phyloP scores from a whole-genome alignment of 2,113 vertebrate genomes.

The Oryzias celebensis region DNA sequence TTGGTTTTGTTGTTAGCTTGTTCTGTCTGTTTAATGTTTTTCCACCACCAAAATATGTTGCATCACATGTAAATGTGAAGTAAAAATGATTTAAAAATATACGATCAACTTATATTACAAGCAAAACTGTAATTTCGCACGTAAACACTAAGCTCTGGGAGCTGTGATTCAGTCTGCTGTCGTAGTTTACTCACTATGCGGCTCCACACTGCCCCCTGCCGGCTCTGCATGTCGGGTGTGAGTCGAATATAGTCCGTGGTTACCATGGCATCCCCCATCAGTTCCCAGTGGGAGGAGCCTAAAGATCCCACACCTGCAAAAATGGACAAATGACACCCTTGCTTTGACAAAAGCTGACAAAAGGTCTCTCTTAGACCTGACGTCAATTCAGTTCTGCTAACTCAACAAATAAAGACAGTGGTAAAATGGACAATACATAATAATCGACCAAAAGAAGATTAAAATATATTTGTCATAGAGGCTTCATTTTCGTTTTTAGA shows the following conservation, averaged over 20 bases:
- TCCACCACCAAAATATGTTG: neutral
- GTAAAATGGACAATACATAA: neutral
- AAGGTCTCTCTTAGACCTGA: neutral
- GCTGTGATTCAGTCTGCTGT: neutral
- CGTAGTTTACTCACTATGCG: slow-evolving; percentile 82
- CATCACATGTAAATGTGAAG: neutral
- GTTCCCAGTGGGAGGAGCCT: slow-evolving; percentile 90
- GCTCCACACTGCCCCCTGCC: slow-evolving; percentile 94
- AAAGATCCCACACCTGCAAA: slow-evolving; percentile 84
- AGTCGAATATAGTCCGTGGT: slow-evolving; percentile 92
- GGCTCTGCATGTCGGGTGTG: slow-evolving; percentile 92
- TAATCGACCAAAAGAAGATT: neutral
- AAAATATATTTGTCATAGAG: neutral
- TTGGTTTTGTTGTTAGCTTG: too few relatives aligned
- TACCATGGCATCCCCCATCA: slow-evolving; percentile 92
- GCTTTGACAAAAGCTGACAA: slow-evolving; percentile 17
- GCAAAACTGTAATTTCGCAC: neutral
- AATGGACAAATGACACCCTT: slow-evolving; percentile 15
- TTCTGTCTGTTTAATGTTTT: too few relatives aligned
- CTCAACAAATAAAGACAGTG: neutral
- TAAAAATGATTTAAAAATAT: neutral
- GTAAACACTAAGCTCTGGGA: neutral
- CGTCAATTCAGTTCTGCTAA: neutral
- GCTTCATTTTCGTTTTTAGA: neutral
- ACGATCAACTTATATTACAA: neutral